These are phyloP conservation scores for Dolichallabes microphthalmus DNA, from an alignment of 2,113 vertebrate species.

Conservation along the genomic window DNA sequence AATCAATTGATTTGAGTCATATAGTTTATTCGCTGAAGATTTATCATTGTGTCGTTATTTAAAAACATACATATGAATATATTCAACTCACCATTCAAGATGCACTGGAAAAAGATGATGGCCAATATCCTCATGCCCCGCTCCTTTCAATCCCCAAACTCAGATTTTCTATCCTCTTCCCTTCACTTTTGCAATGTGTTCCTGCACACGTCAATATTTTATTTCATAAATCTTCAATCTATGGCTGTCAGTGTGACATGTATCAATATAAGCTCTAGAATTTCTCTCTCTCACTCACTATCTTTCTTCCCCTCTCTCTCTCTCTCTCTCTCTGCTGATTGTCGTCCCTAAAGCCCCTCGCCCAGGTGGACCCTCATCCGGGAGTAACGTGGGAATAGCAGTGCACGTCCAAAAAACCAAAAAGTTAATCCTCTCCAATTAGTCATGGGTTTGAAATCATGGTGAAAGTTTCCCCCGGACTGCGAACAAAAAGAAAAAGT, in stretches of 20 bases:
- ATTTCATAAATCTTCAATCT: conserved; percentile 23
- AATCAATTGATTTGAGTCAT: not conserved
- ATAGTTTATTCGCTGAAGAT: not conserved
- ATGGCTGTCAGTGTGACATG: conserved; percentile 19
- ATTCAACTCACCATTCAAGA: conserved; percentile 87
- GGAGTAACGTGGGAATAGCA: conserved; percentile 49
- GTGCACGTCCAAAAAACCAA: conserved; percentile 49
- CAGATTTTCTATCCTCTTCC: conserved; percentile 71
- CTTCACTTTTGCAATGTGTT: conserved; percentile 58
- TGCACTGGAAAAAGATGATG: conserved; percentile 92
- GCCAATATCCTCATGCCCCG: conserved; percentile 98
- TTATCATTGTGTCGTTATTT: not conserved
- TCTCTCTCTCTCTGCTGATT: conserved; percentile 66
- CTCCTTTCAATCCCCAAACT: conserved; percentile 81
- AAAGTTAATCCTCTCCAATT: conserved; percentile 46
- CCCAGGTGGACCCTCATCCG: conserved; percentile 65
- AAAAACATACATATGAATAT: conserved; percentile 48
- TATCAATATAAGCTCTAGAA: conserved; percentile 29
- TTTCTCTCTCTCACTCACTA: conserved; percentile 30
- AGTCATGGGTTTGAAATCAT: conserved; percentile 43
- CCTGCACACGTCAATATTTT: conserved; percentile 44
- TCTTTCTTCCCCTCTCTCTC: conserved; percentile 56
- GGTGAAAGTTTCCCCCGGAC: conserved; percentile 32
- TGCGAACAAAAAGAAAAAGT: conserved; percentile 48
- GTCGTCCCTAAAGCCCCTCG: conserved; percentile 65